These are phyloP conservation scores for Chaunax sp. DNA, from an alignment of 2,797 vertebrate genomes.

Conservation along the genomic window DNA sequence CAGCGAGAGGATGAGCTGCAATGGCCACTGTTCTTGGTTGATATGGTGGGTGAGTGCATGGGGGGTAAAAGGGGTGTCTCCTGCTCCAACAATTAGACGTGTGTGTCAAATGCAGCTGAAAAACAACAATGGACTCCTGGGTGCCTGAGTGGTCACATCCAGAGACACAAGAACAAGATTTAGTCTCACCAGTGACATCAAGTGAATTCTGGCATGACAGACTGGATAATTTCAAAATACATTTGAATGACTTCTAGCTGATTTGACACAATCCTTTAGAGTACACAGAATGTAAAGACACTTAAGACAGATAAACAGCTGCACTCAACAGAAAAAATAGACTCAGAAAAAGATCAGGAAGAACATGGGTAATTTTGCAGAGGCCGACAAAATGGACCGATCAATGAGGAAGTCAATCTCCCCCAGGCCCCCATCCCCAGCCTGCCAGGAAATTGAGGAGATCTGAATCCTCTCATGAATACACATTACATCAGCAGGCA, in stretches of 20 bases:
- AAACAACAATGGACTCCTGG: slow-evolving; percentile 41
- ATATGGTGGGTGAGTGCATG: slow-evolving; percentile 30
- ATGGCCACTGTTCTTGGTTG: slow-evolving; percentile 47
- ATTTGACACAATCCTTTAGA: slow-evolving; percentile 7
- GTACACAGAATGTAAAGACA: background rate
- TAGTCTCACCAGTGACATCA: slow-evolving; percentile 32
- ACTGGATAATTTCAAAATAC: background rate
- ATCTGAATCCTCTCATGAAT: slow-evolving; percentile 51
- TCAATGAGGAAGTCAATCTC: slow-evolving; percentile 60
- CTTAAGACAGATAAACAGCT: background rate
- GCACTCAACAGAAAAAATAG: slow-evolving; percentile 13
- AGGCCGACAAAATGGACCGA: slow-evolving; percentile 50
- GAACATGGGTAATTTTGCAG: slow-evolving; percentile 37
- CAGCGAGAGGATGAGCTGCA: slow-evolving; percentile 47
- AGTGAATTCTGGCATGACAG: slow-evolving; percentile 6
- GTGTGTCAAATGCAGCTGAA: slow-evolving; percentile 62
- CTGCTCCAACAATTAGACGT: slow-evolving; percentile 56
- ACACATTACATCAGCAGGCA: slow-evolving; percentile 31
- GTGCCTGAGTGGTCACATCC: slow-evolving; percentile 23
- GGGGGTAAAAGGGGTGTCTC: slow-evolving; percentile 25
- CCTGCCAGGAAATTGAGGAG: slow-evolving; percentile 58
- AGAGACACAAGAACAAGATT: slow-evolving; percentile 19
- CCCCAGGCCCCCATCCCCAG: slow-evolving; percentile 15
- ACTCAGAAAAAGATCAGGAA: slow-evolving; percentile 45
- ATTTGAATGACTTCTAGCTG: slow-evolving; percentile 4